A percentile compares a stretch with the other conserved stretches of the same genome.
phyloP scores from a whole-genome alignment of 2,113 vertebrate species.

The Aphyosemion australe region DNA sequence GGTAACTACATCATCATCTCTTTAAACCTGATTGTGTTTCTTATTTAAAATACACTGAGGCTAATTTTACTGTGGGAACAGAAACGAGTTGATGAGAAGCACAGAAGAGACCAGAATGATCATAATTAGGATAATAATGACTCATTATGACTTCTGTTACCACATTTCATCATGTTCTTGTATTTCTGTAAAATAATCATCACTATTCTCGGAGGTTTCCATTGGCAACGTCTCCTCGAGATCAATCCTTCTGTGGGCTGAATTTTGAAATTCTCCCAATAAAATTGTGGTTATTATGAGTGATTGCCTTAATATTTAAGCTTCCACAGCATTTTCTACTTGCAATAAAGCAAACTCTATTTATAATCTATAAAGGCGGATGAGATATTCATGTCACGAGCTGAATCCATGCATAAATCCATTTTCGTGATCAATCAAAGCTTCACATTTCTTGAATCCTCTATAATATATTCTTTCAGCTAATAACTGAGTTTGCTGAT shows the following conservation, averaged over 20 bases:
- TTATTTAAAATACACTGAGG: background rate
- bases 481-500: no score
- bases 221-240: background rate
- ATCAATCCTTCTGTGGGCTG: constrained; percentile 1
- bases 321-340: constrained; percentile 2
- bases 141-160: constrained; percentile 1
- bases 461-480: constrained; percentile 3
- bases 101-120: background rate
- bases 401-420: background rate
- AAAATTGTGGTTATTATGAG: constrained; percentile 12
- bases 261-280: constrained; percentile 34
- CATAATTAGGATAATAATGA: constrained; percentile 8
- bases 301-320: constrained; percentile 8
- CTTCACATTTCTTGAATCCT: constrained; percentile 5
- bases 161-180: constrained; percentile 41
- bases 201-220: constrained; percentile 1
- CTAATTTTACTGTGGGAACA: background rate
- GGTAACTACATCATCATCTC: constrained; percentile 4
- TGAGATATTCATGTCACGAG: constrained; percentile 38
- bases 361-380: constrained; percentile 5
- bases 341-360: constrained; percentile 11
- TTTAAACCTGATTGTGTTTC: constrained; percentile 14
- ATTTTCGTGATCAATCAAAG: constrained; percentile 54
- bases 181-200: constrained; percentile 4
- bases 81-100: background rate